Percentiles rank a stretch among this genome's conserved stretches.
phyloP scores from a whole-genome alignment of 2,888 invertebrate species.

The Yponomeuta cagnagella region DNA sequence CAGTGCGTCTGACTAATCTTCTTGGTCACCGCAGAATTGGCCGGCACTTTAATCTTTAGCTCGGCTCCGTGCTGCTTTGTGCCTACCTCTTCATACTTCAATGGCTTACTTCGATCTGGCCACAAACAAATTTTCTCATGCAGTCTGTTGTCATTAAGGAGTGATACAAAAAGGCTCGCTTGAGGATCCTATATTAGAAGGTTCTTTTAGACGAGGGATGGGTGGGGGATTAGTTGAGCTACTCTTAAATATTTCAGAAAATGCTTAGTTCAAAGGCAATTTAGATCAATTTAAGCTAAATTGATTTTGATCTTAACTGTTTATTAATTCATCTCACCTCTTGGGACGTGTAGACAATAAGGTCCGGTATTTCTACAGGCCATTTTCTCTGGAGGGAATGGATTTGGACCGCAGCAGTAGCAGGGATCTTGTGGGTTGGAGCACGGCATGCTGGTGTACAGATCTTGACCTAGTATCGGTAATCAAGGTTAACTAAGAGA shows the following conservation, averaged over 20 bases:
- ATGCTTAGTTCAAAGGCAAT: background rate
- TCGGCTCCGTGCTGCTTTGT: constrained; percentile 60
- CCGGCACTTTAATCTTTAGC: constrained; percentile 66
- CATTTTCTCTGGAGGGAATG: constrained; percentile 41
- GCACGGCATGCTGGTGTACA: constrained; percentile 56
- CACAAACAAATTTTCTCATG: constrained; percentile 57
- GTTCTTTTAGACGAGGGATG: background rate
- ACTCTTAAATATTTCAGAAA: background rate
- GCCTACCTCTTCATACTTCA: constrained; percentile 67
- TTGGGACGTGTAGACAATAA: constrained; percentile 65
- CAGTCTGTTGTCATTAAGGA: constrained; percentile 24
- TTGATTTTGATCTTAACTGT: background rate
- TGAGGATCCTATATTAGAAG: background rate
- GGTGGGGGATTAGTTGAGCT: background rate
- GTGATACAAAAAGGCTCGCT: background rate
- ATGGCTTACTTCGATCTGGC: constrained; percentile 57
- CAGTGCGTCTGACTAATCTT: constrained; percentile 67
- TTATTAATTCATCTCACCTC: constrained; percentile 42
- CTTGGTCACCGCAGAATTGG: constrained; percentile 56
- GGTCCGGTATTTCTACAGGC: constrained; percentile 59
- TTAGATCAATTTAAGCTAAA: background rate
- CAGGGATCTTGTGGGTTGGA: constrained; percentile 50
- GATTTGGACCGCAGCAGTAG: constrained; percentile 55
- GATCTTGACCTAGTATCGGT: constrained; percentile 39
- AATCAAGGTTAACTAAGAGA: constrained; percentile 14